Percentiles rank a stretch among this genome's conserved stretches.
These are phyloP conservation scores for Enhydra lutris DNA, from an alignment of 2,113 vertebrate genomes.

Conservation along the genomic window DNA sequence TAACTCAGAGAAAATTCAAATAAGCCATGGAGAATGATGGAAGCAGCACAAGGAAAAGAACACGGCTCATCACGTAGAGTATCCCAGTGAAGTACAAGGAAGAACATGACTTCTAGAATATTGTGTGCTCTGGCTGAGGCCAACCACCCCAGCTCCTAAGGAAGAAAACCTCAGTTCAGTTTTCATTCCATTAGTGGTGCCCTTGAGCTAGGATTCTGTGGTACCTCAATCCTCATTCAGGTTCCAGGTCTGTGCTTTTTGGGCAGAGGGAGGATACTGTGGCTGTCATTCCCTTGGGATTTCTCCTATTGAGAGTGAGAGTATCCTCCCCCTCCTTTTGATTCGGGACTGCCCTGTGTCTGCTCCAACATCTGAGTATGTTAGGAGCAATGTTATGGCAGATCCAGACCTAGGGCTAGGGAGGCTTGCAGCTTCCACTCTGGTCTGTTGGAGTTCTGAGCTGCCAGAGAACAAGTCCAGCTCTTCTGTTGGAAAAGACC, in stretches of 20 bases:
- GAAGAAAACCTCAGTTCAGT: not conserved
- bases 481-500: not conserved
- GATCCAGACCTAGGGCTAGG: not conserved
- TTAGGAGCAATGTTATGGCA: not conserved
- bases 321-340: not conserved
- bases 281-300: not conserved
- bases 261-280: not conserved
- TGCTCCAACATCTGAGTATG: rapidly evolving
- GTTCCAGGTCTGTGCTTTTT: not conserved
- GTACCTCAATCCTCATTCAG: not conserved
- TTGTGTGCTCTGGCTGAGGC: not conserved
- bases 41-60: not conserved
- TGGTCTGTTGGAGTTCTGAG: not conserved
- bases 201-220: not conserved
- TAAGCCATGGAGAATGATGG: not conserved
- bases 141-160: not conserved
- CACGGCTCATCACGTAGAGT: not conserved
- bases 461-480: not conserved
- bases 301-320: not conserved
- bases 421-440: not conserved
- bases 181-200: not conserved
- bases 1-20: not conserved
- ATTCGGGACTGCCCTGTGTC: not conserved
- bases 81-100: not conserved
- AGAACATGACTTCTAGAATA: not conserved